These are phyloP conservation scores for Chloromyia formosa DNA, from an alignment of 2,888 invertebrate genomes.

Conservation along the genomic window DNA sequence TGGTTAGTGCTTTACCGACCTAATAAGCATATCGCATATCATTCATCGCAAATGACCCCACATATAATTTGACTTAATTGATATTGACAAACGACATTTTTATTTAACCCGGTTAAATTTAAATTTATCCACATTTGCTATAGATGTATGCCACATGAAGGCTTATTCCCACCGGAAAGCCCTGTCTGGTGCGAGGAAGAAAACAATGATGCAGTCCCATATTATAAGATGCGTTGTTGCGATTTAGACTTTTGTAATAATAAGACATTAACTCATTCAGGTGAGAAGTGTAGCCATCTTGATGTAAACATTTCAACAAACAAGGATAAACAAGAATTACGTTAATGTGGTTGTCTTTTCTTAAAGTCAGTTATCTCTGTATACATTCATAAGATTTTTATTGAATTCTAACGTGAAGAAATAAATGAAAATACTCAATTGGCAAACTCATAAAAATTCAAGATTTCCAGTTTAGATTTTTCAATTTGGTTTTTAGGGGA, in stretches of 20 bases:
- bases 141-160: slow-evolving; percentile 72
- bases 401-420: no score
- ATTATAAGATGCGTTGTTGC: slow-evolving; percentile 70
- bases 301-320: neutral
- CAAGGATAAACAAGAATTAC: slow-evolving; percentile 16
- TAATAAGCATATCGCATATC: no score
- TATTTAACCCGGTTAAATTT: slow-evolving; percentile 25
- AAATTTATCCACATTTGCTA: slow-evolving; percentile 42
- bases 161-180: slow-evolving; percentile 70
- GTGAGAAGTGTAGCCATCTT: slow-evolving; percentile 56
- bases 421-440: neutral
- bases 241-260: slow-evolving; percentile 75
- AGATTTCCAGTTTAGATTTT: slow-evolving; percentile 1
- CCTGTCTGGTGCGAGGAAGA: slow-evolving; percentile 72
- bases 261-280: slow-evolving; percentile 59
- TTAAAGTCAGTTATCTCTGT: neutral
- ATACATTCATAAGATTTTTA: neutral
- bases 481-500: slow-evolving; percentile 5
- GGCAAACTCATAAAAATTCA: neutral
- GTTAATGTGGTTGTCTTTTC: slow-evolving; percentile 17
- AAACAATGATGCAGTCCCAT: slow-evolving; percentile 58
- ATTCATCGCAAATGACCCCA: neutral
- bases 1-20: neutral
- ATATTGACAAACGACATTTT: neutral
- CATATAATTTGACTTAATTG: neutral